These are phyloP conservation scores for Tylochromis polylepis DNA, from an alignment of 2,113 vertebrate genomes.

Conservation along the genomic window DNA sequence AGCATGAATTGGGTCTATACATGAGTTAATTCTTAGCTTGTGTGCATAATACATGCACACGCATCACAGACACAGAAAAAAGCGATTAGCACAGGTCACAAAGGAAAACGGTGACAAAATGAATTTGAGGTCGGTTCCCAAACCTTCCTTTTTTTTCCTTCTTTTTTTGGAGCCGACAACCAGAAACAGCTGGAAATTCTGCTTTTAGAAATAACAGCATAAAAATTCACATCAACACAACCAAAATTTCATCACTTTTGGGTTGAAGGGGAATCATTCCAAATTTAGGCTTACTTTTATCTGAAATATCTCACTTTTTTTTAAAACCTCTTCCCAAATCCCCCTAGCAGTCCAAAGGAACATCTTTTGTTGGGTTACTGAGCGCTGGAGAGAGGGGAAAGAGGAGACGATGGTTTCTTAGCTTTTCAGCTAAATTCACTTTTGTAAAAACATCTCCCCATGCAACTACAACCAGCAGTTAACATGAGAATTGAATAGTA, in stretches of 20 bases:
- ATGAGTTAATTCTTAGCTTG: constrained; percentile 9
- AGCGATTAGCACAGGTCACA: constrained; percentile 39
- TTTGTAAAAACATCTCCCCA: not conserved
- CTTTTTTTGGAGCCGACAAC: constrained; percentile 11
- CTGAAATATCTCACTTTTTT: not conserved
- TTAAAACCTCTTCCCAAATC: not conserved
- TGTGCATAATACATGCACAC: not conserved
- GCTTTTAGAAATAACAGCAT: not conserved
- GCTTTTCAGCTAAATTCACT: not conserved
- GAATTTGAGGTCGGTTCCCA: not conserved
- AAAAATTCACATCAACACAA: not conserved
- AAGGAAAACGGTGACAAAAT: constrained; percentile 12
- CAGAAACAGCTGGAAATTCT: not conserved
- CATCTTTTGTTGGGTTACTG: not conserved
- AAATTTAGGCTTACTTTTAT: not conserved
- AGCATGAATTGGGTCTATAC: constrained; percentile 8
- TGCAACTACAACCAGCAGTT: not conserved
- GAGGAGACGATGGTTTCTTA: not conserved
- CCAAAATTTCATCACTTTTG: not conserved
- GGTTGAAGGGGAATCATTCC: not conserved
- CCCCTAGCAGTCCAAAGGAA: not conserved
- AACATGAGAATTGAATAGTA: not conserved
- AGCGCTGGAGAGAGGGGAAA: not conserved
- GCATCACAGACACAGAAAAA: constrained; percentile 28
- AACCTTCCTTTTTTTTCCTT: not conserved